Evolutionary conservation across 2,113 vertebrate species (phyloP).

Genomic region (Orycteropus afer): DNA sequence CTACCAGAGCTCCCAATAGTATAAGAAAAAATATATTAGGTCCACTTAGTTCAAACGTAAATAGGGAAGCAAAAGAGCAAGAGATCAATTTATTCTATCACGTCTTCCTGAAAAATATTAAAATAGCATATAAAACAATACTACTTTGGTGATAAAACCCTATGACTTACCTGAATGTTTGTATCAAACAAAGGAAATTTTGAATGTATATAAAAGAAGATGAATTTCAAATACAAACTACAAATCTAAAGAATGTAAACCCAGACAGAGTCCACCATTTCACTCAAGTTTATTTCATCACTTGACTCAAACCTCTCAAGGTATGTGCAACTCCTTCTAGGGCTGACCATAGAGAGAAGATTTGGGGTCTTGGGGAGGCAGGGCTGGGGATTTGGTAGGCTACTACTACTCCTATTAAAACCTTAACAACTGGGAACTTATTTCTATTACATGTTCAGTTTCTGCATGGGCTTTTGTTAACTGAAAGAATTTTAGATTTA

Average conservation of each 20-base stretch:
- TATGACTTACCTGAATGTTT: constrained; percentile 43
- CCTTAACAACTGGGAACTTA: not conserved
- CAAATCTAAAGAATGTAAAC: not conserved
- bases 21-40: not conserved
- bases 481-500: constrained; percentile 12
- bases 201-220: not conserved
- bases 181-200: constrained; percentile 6
- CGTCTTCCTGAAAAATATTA: constrained; percentile 37
- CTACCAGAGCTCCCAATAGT: too few species aligned
- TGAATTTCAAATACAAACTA: constrained; percentile 30
- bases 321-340: not conserved
- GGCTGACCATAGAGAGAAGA: not conserved
- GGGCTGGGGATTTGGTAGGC: not conserved
- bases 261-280: not conserved
- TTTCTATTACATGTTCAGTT: not conserved
- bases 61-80: not conserved
- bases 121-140: constrained; percentile 26
- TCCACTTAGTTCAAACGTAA: constrained; percentile 42
- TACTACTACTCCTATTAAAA: not conserved
- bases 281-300: not conserved
- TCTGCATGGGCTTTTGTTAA: not conserved
- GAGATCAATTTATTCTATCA: constrained; percentile 13
- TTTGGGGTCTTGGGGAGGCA: not conserved
- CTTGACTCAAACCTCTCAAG: not conserved
- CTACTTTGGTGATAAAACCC: not conserved